phyloP scores from a whole-genome alignment of 2,113 vertebrate genomes.

The Tonatia bakeri region DNA sequence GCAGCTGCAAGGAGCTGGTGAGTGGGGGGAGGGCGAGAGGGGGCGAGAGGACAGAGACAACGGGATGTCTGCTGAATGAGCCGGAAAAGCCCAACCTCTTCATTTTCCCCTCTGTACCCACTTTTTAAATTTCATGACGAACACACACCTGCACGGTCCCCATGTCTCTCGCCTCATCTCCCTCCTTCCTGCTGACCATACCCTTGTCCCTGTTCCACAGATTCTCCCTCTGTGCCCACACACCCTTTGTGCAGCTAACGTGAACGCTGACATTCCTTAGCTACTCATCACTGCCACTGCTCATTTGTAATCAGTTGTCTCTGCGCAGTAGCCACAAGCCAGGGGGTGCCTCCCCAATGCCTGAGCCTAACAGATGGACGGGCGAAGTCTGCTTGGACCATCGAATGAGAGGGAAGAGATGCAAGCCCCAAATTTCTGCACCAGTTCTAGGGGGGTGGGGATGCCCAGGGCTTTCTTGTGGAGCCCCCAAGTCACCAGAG shows the following conservation, averaged over 20 bases:
- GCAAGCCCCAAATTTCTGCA: background rate
- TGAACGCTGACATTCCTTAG: background rate
- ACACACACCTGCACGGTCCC: background rate
- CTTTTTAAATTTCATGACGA: background rate
- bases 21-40: accelerated
- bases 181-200: accelerated
- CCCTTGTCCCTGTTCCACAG: background rate
- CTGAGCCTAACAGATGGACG: accelerated
- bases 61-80: background rate
- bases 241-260: background rate
- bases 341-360: accelerated
- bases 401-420: background rate
- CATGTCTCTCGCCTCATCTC: accelerated
- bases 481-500: background rate
- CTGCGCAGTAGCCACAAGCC: background rate
- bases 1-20: accelerated
- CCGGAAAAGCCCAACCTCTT: background rate
- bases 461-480: background rate
- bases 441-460: background rate
- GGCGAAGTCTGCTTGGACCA: background rate
- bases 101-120: background rate
- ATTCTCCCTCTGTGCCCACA: background rate
- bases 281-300: background rate
- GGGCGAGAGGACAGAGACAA: accelerated
- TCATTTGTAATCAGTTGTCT: background rate